Base-by-base conservation (phyloP, 1,140 invertebrate genomes). In the Cotesia chilonis region DNA sequence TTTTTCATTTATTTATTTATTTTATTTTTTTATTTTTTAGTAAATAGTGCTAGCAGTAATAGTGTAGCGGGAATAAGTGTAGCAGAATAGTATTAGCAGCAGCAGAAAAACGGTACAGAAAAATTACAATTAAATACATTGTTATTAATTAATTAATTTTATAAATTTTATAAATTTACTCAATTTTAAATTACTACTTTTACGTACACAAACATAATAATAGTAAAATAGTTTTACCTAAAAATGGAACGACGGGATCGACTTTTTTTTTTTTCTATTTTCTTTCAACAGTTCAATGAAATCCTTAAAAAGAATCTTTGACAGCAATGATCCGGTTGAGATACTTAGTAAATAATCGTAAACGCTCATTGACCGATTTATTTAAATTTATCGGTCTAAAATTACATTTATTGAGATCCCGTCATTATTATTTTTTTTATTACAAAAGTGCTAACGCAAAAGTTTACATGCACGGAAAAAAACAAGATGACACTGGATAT, bases 151-250 rank as follows among this genome's bases (percentile, higher is more conserved):
- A 41, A n/a, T 65, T 4, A 47, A 47, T 9, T 47, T 47, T 47
- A 47, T 47, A 47, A 12, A 9, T 17, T 4, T 41, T 41, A 41
- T 41, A 7, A 41, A 41, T 41, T 41, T 41, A 17, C 17, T 41
- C 5, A 41, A 41, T 41, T 41, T 41, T 47, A 47, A 57, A 14
- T 57, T 57, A 57, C 20, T 14, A 57, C 54, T 41, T 37, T 37
- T 65, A 65, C 63, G 17, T 65, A 65, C 63, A 65, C 63, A 65
- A 65, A 65, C 38, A 63, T 63, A 65, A 36, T 14, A 36, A 36
- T 63, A 17, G 4, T 36, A 1, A 12, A 28, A 17, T 17, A 57
- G 0, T 61, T 60, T 61, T 61, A 28, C 9, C 4, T 1, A 60
- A 61, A 61, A 61, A 28, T 28, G 7, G 59, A 61, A 35, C 28